Percentiles rank a stretch among this genome's conserved stretches.
Evolutionary conservation across 1,140 invertebrate genomes (phyloP).

Genomic region (Latrodectus geometricus): DNA sequence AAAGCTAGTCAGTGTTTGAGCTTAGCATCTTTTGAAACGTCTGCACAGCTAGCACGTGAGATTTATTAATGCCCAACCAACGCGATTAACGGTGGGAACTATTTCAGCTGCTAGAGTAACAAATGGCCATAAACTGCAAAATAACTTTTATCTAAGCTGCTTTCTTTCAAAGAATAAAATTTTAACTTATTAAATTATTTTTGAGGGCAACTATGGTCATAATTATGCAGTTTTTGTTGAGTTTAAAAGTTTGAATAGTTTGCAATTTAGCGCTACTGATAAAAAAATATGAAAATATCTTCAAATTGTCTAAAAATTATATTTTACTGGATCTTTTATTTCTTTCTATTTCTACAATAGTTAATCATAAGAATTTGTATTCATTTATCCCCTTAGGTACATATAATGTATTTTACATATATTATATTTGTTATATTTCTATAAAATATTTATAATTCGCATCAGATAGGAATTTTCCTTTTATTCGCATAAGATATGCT

Average conservation of each 20-base stretch:
- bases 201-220: neutral
- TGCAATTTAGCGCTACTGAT: neutral
- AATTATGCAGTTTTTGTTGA: conserved; percentile 14
- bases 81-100: conserved; percentile 38
- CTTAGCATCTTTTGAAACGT: neutral
- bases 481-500: too few relatives aligned
- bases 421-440: too few relatives aligned
- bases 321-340: too few relatives aligned
- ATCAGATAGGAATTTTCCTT: too few relatives aligned
- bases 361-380: too few relatives aligned
- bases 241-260: neutral
- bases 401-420: too few relatives aligned
- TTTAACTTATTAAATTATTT: conserved; percentile 42
- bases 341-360: too few relatives aligned
- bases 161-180: conserved; percentile 14
- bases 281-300: neutral
- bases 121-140: conserved; percentile 33
- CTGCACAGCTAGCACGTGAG: conserved; percentile 11
- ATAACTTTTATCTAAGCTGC: conserved; percentile 37
- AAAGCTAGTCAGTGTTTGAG: neutral
- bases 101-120: conserved; percentile 17
- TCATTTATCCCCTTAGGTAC: too few relatives aligned
- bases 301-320: too few relatives aligned
- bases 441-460: too few relatives aligned
- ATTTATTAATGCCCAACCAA: conserved; percentile 26